Evolutionary conservation across 2,797 vertebrate genomes (phyloP).

Genomic region (Fundulus diaphanus): DNA sequence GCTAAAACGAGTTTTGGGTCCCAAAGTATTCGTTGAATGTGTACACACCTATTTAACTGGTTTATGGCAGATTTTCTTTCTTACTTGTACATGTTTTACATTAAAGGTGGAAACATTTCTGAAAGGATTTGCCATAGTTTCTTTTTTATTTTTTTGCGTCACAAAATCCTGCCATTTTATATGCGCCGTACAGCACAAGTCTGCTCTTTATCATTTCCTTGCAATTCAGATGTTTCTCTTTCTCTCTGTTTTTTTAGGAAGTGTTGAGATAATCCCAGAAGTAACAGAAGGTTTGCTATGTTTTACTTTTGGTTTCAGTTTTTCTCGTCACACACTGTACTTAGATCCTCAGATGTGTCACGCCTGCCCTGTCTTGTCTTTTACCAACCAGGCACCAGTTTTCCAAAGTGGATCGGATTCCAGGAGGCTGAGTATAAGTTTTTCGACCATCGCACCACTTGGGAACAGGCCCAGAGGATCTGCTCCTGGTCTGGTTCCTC

Average conservation of each 20-base stretch:
- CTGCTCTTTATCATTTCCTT: neutral
- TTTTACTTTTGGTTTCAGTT: constrained; percentile 16
- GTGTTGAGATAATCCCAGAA: constrained; percentile 83
- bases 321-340: neutral
- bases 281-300: constrained; percentile 83
- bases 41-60: neutral
- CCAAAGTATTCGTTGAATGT: neutral
- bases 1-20: too few species aligned
- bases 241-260: constrained; percentile 75
- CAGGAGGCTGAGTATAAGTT: constrained; percentile 94
- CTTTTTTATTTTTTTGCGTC: too few species aligned
- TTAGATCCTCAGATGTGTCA: neutral
- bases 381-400: constrained; percentile 70
- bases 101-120: neutral
- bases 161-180: too few species aligned
- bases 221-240: neutral
- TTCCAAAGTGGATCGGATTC: constrained; percentile 89
- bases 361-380: neutral
- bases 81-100: neutral
- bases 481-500: constrained; percentile 92
- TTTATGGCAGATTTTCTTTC: neutral
- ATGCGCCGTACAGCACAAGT: neutral
- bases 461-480: constrained; percentile 94
- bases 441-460: constrained; percentile 92
- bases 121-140: neutral